Conservation (phyloP, 2,888 invertebrate species). For the Scaptomyza caliginosa region DNA sequence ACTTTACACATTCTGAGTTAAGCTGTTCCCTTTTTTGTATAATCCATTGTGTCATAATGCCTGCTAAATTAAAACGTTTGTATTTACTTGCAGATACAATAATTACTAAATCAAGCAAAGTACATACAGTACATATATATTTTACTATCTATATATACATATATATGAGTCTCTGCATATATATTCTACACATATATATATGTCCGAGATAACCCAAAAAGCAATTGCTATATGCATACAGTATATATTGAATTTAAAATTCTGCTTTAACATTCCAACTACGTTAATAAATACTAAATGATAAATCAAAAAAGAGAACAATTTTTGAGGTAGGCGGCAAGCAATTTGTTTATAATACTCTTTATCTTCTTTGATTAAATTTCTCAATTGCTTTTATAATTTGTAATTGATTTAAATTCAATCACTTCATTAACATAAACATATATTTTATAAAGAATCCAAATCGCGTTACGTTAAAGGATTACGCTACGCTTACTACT, state of each 20-base stretch:
- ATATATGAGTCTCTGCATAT: slow-evolving; percentile 43
- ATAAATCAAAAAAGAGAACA: slow-evolving; percentile 52
- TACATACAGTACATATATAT: slow-evolving; percentile 56
- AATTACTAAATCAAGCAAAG: slow-evolving; percentile 78
- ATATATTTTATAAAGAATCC: slow-evolving; percentile 5
- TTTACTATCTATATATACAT: slow-evolving; percentile 60
- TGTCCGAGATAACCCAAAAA: slow-evolving; percentile 33
- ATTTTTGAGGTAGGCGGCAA: slow-evolving; percentile 70
- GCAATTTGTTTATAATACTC: slow-evolving; percentile 47
- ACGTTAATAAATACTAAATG: slow-evolving; percentile 59
- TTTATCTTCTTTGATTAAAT: slow-evolving; percentile 7
- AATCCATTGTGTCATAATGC: slow-evolving; percentile 29
- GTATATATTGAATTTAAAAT: slow-evolving; percentile 41
- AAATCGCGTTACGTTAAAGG: slow-evolving; percentile 31
- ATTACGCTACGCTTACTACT: slow-evolving; percentile 28
- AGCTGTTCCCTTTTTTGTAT: slow-evolving; percentile 47
- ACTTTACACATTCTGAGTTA: slow-evolving; percentile 2
- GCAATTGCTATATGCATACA: slow-evolving; percentile 48
- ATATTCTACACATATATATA: slow-evolving; percentile 30
- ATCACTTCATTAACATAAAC: slow-evolving; percentile 19
- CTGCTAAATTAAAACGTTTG: slow-evolving; percentile 75
- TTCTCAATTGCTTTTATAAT: slow-evolving; percentile 11
- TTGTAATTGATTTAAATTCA: slow-evolving; percentile 13
- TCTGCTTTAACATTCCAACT: slow-evolving; percentile 73
- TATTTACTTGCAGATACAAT: slow-evolving; percentile 82